Base-by-base conservation (phyloP, 2,888 invertebrate genomes). In the Platycheirus albimanus region DNA sequence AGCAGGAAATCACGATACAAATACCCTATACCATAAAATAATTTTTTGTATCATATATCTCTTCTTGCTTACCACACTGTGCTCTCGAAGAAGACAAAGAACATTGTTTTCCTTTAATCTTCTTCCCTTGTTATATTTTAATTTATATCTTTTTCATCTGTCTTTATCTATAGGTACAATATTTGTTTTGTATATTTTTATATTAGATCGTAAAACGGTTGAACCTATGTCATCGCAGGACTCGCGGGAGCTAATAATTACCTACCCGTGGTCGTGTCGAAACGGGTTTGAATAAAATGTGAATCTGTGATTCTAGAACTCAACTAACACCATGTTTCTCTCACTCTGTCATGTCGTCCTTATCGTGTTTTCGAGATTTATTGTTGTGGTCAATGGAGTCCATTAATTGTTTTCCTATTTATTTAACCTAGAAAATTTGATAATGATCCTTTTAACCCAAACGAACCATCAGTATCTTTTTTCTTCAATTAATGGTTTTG, bases 341-440 rank as follows among this genome's bases (percentile, higher is more conserved):
- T 33, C 24, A 36, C 63, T 33, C 30, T 33, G n/a, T n/a, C n/a
- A n/a, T n/a, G n/a, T 33, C 8, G 7, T 49, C 17, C 24, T 47
- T 63, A 76, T 52, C 69, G 19, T 52, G n/a, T 28, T 43, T 63
- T 1, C 1, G 11, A 77, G 63, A 79, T 74, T 69, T 79, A 74
- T 74, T 41, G 41, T 36, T 33, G 3, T 24, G 38, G 28, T 38
- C 49, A 33, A 45, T 19, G 30, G 49, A 36, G 28, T 47, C 43
- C 13, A 30, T 51, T 17, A 36, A 7, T 20, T 45, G 24, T 2
- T 36, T 61, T 58, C 64, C 61, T 45, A n/a, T 19, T 30, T 24
- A 6, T 11, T 52, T 20, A 45, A 49, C 19, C 56, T 38, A 1
- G 4, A 36, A 28, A 45, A 24, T 52, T 52, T 45, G 15, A 8